A percentile compares a stretch with the other conserved stretches of the same genome.
Evolutionary conservation across 2,797 vertebrate genomes (phyloP).

Genomic region (Bovichtus diacanthus): DNA sequence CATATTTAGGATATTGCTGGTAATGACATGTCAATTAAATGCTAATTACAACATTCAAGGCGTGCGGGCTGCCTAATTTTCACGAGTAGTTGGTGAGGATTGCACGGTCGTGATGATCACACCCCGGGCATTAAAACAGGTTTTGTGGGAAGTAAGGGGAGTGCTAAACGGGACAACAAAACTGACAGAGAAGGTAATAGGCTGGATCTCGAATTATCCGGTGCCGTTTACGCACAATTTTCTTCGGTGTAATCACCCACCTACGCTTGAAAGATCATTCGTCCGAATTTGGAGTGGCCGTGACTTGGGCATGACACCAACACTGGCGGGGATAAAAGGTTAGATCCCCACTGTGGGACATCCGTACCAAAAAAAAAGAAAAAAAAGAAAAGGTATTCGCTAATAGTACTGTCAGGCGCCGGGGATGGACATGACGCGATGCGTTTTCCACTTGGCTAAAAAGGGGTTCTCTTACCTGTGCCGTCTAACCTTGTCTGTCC

Average conservation of each 20-base stretch:
- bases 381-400: constrained; percentile 7
- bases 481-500: constrained; percentile 95
- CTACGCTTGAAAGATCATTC: constrained; percentile 41
- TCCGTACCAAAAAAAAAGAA: too few relatives aligned
- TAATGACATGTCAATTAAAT: constrained; percentile 87
- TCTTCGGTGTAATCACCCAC: constrained; percentile 36
- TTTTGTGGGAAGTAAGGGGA: constrained; percentile 56
- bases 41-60: constrained; percentile 86
- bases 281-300: constrained; percentile 40
- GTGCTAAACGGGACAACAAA: constrained; percentile 47
- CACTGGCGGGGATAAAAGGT: constrained; percentile 23
- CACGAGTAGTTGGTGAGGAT: constrained; percentile 76
- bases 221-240: constrained; percentile 65
- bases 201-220: constrained; percentile 48
- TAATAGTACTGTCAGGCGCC: constrained; percentile 13
- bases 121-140: constrained; percentile 68
- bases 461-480: constrained; percentile 91
- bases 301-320: constrained; percentile 43
- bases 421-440: constrained; percentile 27
- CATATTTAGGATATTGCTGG: constrained; percentile 84
- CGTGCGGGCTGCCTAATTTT: constrained; percentile 81
- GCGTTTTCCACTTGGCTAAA: constrained; percentile 44
- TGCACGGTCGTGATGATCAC: constrained; percentile 74
- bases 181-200: constrained; percentile 20
- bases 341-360: constrained; percentile 33